A percentile compares a stretch with the other conserved stretches of the same genome.
Evolutionary conservation across 2,888 invertebrate species (phyloP).

Genomic region (Spodoptera littoralis): DNA sequence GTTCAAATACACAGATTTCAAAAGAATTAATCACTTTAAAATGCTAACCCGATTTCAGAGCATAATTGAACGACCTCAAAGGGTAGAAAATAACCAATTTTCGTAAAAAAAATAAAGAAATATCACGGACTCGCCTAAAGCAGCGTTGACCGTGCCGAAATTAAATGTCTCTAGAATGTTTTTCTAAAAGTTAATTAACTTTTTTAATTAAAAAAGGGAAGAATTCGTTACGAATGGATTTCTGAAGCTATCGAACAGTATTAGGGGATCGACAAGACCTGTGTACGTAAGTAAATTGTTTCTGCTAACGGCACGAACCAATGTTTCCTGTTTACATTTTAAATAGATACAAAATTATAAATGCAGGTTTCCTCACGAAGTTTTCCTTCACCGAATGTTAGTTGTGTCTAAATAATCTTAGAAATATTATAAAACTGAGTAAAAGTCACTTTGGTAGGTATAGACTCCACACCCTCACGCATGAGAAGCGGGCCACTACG

Average conservation of each 20-base stretch:
- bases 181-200: slow-evolving; percentile 35
- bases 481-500: too few relatives aligned
- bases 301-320: too few relatives aligned
- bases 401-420: too few relatives aligned
- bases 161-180: slow-evolving; percentile 30
- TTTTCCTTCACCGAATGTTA: too few relatives aligned
- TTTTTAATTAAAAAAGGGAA: slow-evolving; percentile 35
- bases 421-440: too few relatives aligned
- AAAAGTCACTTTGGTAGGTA: too few relatives aligned
- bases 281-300: too few relatives aligned
- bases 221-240: slow-evolving; percentile 24
- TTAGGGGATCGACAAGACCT: background rate
- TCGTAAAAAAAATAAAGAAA: background rate
- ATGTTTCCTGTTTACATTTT: too few relatives aligned
- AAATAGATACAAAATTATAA: too few relatives aligned
- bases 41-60: slow-evolving; percentile 6
- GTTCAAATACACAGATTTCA: background rate
- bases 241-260: slow-evolving; percentile 7
- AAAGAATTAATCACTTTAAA: slow-evolving; percentile 1
- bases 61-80: slow-evolving; percentile 25
- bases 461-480: too few relatives aligned
- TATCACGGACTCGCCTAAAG: background rate
- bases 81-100: slow-evolving; percentile 22
- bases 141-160: slow-evolving; percentile 15
- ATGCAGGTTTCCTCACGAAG: too few relatives aligned